Conservation (phyloP, 2,113 vertebrate species). For the Morone saxatilis region DNA sequence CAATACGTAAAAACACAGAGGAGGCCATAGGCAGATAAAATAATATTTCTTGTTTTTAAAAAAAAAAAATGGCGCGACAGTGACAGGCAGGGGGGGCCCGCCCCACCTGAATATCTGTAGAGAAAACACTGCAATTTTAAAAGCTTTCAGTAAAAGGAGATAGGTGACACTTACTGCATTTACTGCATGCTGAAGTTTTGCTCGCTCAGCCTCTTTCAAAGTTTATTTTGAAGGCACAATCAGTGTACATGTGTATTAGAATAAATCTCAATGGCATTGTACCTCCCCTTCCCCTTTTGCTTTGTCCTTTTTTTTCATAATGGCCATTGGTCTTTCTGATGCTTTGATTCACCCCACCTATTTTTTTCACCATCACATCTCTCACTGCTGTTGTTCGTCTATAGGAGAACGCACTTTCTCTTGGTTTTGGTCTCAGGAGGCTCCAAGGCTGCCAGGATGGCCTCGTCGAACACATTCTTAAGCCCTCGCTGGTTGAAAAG, state of each 20-base stretch:
- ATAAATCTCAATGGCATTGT: conserved; percentile 59
- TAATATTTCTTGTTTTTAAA: conserved; percentile 24
- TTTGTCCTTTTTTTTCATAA: conserved; percentile 59
- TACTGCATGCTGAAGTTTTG: conserved; percentile 55
- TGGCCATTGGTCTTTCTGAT: conserved; percentile 54
- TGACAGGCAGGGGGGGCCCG: conserved; percentile 71
- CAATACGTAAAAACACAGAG: conserved; percentile 23
- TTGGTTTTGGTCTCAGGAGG: conserved; percentile 86
- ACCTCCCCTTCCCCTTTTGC: conserved; percentile 47
- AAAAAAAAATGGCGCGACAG: conserved; percentile 14
- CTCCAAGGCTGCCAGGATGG: conserved; percentile 86
- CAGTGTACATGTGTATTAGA: conserved; percentile 50
- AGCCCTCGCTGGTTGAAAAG: conserved; percentile 80
- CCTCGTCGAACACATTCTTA: conserved; percentile 88
- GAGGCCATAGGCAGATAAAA: conserved; percentile 42
- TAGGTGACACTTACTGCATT: conserved; percentile 53
- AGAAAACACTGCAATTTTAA: conserved; percentile 72
- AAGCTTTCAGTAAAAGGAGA: conserved; percentile 61
- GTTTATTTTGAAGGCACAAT: conserved; percentile 75
- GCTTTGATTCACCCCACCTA: conserved; percentile 50
- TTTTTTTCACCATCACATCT: conserved; percentile 27
- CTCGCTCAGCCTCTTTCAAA: conserved; percentile 52
- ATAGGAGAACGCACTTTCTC: conserved; percentile 84
- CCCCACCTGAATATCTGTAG: conserved; percentile 66
- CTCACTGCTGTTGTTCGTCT: conserved; percentile 45